Conservation (phyloP, 37 sponge, comb jelly and placozoan species). For the Cladorhizidae sp. region DNA sequence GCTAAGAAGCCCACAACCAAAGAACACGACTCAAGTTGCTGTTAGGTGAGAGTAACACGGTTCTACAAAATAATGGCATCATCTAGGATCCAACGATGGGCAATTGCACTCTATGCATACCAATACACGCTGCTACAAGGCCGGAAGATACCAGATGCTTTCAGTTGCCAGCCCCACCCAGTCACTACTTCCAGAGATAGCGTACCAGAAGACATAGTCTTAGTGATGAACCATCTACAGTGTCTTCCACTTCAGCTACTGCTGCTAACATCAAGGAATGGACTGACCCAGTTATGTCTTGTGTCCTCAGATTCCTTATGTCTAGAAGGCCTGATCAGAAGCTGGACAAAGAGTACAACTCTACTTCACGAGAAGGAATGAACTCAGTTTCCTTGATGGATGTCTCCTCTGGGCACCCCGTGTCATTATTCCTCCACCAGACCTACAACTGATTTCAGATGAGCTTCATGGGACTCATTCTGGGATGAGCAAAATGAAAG, state of each 20-base stretch:
- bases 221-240: too few species aligned
- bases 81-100: not conserved
- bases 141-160: not conserved
- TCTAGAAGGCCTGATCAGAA: not conserved
- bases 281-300: too few species aligned
- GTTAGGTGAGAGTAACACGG: not conserved
- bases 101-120: not conserved
- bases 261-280: too few species aligned
- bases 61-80: not conserved
- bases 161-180: not conserved
- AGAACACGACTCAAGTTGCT: not conserved
- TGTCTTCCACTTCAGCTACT: not conserved
- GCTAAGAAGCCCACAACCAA: too few species aligned
- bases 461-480: too few species aligned
- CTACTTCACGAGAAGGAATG: too few species aligned
- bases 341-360: not conserved
- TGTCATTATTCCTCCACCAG: too few species aligned
- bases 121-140: not conserved
- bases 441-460: too few species aligned
- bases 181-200: not conserved
- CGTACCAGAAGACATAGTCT: not conserved
- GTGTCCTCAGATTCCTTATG: too few species aligned
- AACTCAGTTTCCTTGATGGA: too few species aligned
- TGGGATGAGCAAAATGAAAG: too few species aligned
- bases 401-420: too few species aligned